These are phyloP conservation scores for Myiopsitta monachus DNA, from an alignment of 2,113 vertebrate species.

Conservation along the genomic window DNA sequence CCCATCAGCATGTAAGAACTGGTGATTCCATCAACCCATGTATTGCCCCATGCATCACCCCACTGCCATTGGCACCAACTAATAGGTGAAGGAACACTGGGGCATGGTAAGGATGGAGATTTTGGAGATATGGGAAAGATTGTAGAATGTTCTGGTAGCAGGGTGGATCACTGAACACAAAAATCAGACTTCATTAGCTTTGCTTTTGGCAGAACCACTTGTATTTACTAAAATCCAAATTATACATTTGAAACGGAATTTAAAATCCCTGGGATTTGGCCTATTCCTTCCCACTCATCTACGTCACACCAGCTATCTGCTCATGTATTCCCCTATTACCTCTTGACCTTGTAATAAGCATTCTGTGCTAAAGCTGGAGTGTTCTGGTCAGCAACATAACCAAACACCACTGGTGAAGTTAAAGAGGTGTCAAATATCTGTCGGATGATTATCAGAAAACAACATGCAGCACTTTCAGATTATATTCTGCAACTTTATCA, in stretches of 20 bases:
- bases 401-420: conserved; percentile 58
- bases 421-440: conserved; percentile 60
- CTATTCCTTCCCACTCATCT: not conserved
- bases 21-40: not conserved
- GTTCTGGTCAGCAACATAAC: conserved; percentile 62
- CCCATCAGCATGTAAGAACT: not conserved
- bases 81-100: not conserved
- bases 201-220: conserved; percentile 23
- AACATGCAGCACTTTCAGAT: conserved; percentile 34
- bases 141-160: conserved; percentile 19
- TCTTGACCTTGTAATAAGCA: conserved; percentile 40
- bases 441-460: conserved; percentile 55
- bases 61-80: not conserved
- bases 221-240: conserved; percentile 39
- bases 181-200: not conserved
- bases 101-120: not conserved
- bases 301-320: not conserved
- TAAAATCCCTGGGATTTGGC: conserved; percentile 38
- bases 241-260: conserved; percentile 27
- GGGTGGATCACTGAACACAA: not conserved
- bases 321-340: conserved; percentile 40
- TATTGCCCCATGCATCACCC: not conserved
- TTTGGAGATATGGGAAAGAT: not conserved
- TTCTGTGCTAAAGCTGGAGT: conserved; percentile 60
- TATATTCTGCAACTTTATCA: conserved; percentile 9